Base-by-base conservation (phyloP, 2,113 vertebrate genomes). In the Plotosus lineatus region DNA sequence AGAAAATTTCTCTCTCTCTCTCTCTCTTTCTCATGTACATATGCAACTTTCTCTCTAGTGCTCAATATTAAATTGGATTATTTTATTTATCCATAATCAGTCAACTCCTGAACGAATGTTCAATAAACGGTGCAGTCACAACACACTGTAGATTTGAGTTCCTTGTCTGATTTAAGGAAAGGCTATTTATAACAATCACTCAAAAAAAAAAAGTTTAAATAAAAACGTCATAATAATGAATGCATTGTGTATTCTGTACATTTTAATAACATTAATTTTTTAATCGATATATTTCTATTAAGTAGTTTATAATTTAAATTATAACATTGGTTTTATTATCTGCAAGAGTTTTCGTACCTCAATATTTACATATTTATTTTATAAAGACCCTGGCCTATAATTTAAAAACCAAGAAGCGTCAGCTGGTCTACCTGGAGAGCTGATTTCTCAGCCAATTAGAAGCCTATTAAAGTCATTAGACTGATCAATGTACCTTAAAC, bases 401-500 rank as follows among this genome's bases (percentile, higher is more conserved):
- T 89, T 86, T 88, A 78, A 90, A 84, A 88, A 85, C 89, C 87
- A 85, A 87, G 87, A 65, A 88, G 87, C 92, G 90, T 79, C 88
- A 84, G 90, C 92, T 90, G 88, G 86, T 55, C 38, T 91, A 90
- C 87, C 88, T 92, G 91, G 92, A 90, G 92, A 92, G 92, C 93
- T 94, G 93, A 94, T 94, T 93, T 94, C 94, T 94, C 88, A 92
- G 94, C 94, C 94, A 97, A 98, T 97, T 98, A 97, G 95, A 94
- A 95, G 89, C 94, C 95, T 94, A 97, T 98, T 97, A 98, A 95
- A 96, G 95, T 94, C 95, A 97, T 98, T 98, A 96, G 94, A 97
- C 95, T 96, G 96, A 98, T 96, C 95, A 96, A 97, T 97, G 96
- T 96, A 96, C 95, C 96, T 97, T 97, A 97, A 97, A 98, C 95